These are phyloP conservation scores for Drosophila nannoptera DNA, from an alignment of 1,140 invertebrate genomes.

Conservation along the genomic window DNA sequence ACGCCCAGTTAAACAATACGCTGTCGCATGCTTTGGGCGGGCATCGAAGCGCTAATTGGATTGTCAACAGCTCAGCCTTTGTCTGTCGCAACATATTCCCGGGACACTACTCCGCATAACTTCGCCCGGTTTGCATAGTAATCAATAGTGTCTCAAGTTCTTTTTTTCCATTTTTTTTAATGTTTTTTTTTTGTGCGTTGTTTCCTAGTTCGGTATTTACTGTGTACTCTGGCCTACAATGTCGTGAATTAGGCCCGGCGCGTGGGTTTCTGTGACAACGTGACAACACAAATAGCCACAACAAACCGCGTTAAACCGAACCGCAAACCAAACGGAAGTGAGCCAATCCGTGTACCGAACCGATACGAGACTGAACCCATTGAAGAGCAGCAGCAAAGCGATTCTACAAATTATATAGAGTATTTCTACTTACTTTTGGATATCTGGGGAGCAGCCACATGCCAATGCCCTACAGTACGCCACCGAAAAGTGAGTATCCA, in stretches of 20 bases:
- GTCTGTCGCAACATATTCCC: conserved; percentile 52
- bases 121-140: conserved; percentile 51
- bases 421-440: conserved; percentile 45
- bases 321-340: too few species aligned
- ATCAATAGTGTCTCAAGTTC: conserved; percentile 59
- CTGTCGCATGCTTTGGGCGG: conserved; percentile 33
- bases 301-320: conserved; percentile 42
- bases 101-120: conserved; percentile 62
- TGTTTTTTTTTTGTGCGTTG: conserved; percentile 47
- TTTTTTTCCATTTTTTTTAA: conserved; percentile 51
- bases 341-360: too few species aligned
- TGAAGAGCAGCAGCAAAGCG: conserved; percentile 33
- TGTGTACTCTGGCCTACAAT: conserved; percentile 37
- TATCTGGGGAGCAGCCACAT: conserved; percentile 36
- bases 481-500: conserved; percentile 63
- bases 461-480: conserved; percentile 64
- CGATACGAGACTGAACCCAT: too few species aligned
- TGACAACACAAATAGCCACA: conserved; percentile 36
- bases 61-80: conserved; percentile 56
- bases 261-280: conserved; percentile 68
- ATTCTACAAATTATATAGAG: conserved; percentile 18
- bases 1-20: conserved; percentile 22
- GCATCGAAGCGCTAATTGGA: conserved; percentile 59
- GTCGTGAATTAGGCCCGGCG: conserved; percentile 12
- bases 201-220: background rate